Percentiles rank a stretch among this genome's conserved stretches.
Evolutionary conservation across 2,797 vertebrate genomes (phyloP).

Genomic region (Agapornis canus): DNA sequence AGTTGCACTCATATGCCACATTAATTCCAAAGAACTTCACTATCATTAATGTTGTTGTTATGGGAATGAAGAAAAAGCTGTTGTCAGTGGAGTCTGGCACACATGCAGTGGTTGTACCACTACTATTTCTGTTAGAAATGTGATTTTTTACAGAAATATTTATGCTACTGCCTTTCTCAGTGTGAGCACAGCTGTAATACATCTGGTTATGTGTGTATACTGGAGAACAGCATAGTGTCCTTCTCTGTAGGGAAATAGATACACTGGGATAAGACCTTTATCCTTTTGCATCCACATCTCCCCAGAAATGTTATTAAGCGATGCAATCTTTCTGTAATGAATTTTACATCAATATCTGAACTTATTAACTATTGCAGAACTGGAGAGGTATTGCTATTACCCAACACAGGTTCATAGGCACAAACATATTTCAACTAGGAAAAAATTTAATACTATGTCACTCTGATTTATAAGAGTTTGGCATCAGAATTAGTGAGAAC

Average conservation of each 20-base stretch:
- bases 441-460: background rate
- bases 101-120: background rate
- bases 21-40: conserved; percentile 20
- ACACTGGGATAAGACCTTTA: background rate
- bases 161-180: background rate
- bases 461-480: background rate
- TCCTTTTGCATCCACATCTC: background rate
- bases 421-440: background rate
- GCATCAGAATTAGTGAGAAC: background rate
- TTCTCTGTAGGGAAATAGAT: background rate
- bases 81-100: background rate
- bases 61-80: background rate
- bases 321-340: background rate
- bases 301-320: background rate
- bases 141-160: conserved; percentile 10
- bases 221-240: background rate
- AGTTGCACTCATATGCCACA: background rate
- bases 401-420: background rate
- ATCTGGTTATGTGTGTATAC: background rate
- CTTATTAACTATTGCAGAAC: background rate
- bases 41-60: background rate
- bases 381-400: background rate
- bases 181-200: background rate
- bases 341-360: background rate
- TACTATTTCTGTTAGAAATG: background rate